Evolutionary conservation across 2,888 invertebrate genomes (phyloP).

Genomic region (Philaethria dido): DNA sequence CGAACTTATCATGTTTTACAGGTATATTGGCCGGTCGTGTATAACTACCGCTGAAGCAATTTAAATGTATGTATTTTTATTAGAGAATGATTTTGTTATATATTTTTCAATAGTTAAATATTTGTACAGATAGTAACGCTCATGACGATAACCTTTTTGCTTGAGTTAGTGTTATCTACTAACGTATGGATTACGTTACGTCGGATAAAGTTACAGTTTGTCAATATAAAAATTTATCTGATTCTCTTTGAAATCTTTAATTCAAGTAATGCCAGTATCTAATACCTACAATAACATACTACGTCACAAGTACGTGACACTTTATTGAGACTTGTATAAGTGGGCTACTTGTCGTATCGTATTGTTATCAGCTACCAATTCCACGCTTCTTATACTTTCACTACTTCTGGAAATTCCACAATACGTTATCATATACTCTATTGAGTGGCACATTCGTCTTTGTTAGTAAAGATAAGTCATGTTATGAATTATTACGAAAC

Average conservation of each 20-base stretch:
- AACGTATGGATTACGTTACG: not conserved
- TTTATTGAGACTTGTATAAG: not conserved
- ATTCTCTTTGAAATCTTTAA: not conserved
- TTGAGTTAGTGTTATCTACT: not conserved
- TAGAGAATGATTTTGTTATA: not conserved
- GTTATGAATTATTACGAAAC: not conserved
- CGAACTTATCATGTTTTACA: not conserved
- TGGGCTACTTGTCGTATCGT: constrained; percentile 2
- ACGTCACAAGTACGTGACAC: not conserved
- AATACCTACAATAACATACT: not conserved
- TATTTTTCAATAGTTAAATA: not conserved
- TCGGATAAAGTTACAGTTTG: constrained; percentile 3
- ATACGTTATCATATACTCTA: not conserved
- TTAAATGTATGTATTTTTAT: not conserved
- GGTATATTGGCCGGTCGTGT: not conserved
- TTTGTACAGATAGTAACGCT: not conserved
- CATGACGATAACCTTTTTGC: not conserved
- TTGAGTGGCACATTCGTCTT: not conserved
- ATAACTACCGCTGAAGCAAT: not conserved
- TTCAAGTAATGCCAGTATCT: not conserved
- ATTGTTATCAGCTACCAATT: not conserved
- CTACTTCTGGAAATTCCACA: not conserved
- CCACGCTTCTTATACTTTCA: not conserved
- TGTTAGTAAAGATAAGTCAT: not conserved
- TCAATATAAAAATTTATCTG: not conserved